Base-by-base conservation (phyloP, 2,113 vertebrate genomes). In the Anguilla japonica region DNA sequence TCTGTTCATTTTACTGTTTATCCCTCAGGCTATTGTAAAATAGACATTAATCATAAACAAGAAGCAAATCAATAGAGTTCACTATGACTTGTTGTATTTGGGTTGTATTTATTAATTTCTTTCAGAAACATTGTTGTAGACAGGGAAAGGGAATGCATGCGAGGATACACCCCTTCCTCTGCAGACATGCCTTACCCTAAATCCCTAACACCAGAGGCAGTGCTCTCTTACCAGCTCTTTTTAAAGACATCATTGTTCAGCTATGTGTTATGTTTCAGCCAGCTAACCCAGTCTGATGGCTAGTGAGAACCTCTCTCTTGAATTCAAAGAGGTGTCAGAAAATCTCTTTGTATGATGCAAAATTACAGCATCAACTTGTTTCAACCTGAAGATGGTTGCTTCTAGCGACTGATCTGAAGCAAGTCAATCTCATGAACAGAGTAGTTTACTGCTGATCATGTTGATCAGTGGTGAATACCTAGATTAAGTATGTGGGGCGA, bases 21-120 rank as follows among this genome's bases (percentile, higher is more conserved):
- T 86, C 85, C 85, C 79, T 53, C 22, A 46, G 85, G 85, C 85
- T 8, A 86, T 67, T 20, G 41, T 46, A 86, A 53, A 79, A 81
- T 81, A 60, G 63, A 75, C 26, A 79, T 86, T 86, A 86, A 86
- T 86, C 60, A 82, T 81, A 86, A 86, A 86, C 79, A 60, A 80
- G 56, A 40, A 46, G 6, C 15, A 3, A 86, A 86, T 86, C 79
- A 43, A 86, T 81, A 63, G 40, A 9, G 1, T 82, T 53, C n/a
- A 40, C 20, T 22, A 26, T 63, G 40, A n/a, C 39, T 85, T 80
- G 78, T 57, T 39, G 50, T 43, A 85, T 85, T 85, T 81, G 18
- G 20, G 71, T 85, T 81, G 18, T 40, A 75, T 80, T 26, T 40
- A 57, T 40, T 57, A 67, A 26, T 46, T 41, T 81, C 56, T 67